Evolutionary conservation across 2,888 invertebrate species (phyloP).

Genomic region (Orthosia incerta): DNA sequence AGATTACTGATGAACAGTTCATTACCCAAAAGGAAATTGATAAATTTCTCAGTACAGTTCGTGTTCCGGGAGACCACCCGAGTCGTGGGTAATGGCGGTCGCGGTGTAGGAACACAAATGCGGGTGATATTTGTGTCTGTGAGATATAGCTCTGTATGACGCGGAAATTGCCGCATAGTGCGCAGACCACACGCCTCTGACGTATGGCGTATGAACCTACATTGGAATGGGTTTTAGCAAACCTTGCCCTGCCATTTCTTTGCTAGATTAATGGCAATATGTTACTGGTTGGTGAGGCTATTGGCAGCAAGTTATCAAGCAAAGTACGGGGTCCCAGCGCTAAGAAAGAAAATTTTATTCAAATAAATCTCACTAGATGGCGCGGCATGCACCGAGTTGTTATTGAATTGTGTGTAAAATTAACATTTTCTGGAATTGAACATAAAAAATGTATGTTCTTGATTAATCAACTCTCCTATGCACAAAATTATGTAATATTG

Average conservation of each 20-base stretch:
- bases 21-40: conserved; percentile 69
- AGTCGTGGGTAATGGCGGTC: conserved; percentile 72
- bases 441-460: too few relatives aligned
- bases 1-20: conserved; percentile 11
- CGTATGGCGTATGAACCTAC: conserved; percentile 19
- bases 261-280: background rate
- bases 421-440: too few relatives aligned
- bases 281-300: background rate
- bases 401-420: too few relatives aligned
- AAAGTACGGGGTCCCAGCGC: too few relatives aligned
- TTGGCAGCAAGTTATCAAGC: too few relatives aligned
- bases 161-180: conserved; percentile 52
- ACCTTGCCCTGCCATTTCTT: conserved; percentile 9
- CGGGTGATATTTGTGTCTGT: conserved; percentile 72
- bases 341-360: too few relatives aligned
- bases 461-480: too few relatives aligned
- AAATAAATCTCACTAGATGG: too few relatives aligned
- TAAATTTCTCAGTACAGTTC: conserved; percentile 65
- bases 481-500: too few relatives aligned
- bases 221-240: conserved; percentile 18
- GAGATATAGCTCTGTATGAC: conserved; percentile 68
- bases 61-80: conserved; percentile 78
- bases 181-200: conserved; percentile 34
- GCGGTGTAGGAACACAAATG: conserved; percentile 58
- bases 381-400: too few relatives aligned